Evolutionary conservation across 92 coral and sea anemone genomes (phyloP).

Genomic region (Bergia puertoricense): DNA sequence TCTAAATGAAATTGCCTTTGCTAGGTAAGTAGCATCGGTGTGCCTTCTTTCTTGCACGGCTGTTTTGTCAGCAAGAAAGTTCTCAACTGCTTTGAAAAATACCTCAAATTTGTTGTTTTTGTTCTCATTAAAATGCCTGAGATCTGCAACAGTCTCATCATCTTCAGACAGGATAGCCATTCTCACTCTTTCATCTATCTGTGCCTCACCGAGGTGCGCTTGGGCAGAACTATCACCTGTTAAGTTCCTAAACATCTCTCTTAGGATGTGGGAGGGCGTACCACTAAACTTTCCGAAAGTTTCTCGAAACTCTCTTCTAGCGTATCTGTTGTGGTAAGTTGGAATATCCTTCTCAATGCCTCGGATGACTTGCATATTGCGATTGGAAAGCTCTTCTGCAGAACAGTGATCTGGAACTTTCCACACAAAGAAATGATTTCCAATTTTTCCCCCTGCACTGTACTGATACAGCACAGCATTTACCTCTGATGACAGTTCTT

Average conservation of each 20-base stretch:
- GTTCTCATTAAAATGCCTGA: slow-evolving; percentile 27
- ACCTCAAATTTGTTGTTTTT: neutral
- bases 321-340: slow-evolving; percentile 17
- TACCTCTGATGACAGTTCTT: neutral
- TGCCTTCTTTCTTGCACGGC: slow-evolving; percentile 14
- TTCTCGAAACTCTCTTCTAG: slow-evolving; percentile 38
- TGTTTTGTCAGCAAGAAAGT: neutral
- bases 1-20: neutral
- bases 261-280: neutral
- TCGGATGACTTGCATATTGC: slow-evolving; percentile 36
- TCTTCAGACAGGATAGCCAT: slow-evolving; percentile 47
- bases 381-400: slow-evolving; percentile 31
- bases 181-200: slow-evolving; percentile 42
- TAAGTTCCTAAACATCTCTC: neutral
- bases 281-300: neutral
- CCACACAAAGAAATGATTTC: slow-evolving; percentile 19
- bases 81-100: neutral
- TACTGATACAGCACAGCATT: neutral
- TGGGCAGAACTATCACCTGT: slow-evolving; percentile 41
- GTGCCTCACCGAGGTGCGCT: neutral
- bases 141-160: slow-evolving; percentile 32
- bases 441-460: neutral
- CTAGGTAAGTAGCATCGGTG: neutral
- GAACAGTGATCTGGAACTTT: slow-evolving; percentile 19
- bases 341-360: slow-evolving; percentile 38